phyloP scores from a whole-genome alignment of 2,888 invertebrate species.

The Chalcis sispes region DNA sequence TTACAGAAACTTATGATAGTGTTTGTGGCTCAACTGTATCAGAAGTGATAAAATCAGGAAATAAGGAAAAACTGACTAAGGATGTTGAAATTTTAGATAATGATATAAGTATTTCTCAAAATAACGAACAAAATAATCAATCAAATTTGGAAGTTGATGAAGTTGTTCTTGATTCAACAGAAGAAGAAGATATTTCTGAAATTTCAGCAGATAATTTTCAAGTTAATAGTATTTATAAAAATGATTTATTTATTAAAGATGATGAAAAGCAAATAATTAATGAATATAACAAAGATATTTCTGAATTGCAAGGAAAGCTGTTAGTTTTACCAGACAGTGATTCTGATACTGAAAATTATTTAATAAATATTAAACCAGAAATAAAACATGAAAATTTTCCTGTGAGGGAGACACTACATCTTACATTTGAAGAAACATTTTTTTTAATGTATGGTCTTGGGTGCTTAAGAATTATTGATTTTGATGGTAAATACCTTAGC shows the following conservation, averaged over 20 bases:
- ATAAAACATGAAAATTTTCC: conserved; percentile 80
- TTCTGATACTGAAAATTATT: conserved; percentile 81
- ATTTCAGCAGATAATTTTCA: conserved; percentile 59
- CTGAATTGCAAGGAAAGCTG: conserved; percentile 74
- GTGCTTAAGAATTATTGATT: conserved; percentile 81
- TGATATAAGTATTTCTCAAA: conserved; percentile 37
- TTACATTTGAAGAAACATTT: conserved; percentile 88
- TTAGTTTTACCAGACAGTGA: conserved; percentile 83
- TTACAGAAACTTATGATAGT: conserved; percentile 8
- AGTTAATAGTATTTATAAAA: conserved; percentile 58
- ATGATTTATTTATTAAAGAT: conserved; percentile 38
- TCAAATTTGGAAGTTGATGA: conserved; percentile 60
- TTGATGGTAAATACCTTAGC: conserved; percentile 77
- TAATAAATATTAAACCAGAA: conserved; percentile 79
- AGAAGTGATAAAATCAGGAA: not conserved
- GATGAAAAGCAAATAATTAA: conserved; percentile 55
- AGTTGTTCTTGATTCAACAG: conserved; percentile 65
- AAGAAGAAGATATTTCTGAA: conserved; percentile 68
- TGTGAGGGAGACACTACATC: conserved; percentile 81
- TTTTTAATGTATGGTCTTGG: conserved; percentile 83
- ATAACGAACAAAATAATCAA: conserved; percentile 43
- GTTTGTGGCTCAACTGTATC: conserved; percentile 15
- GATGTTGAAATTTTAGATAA: conserved; percentile 53
- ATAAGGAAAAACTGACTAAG: conserved; percentile 35
- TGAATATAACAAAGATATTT: conserved; percentile 26